Base-by-base conservation (phyloP, 2,888 invertebrate genomes). In the Carterocephalus palaemon region DNA sequence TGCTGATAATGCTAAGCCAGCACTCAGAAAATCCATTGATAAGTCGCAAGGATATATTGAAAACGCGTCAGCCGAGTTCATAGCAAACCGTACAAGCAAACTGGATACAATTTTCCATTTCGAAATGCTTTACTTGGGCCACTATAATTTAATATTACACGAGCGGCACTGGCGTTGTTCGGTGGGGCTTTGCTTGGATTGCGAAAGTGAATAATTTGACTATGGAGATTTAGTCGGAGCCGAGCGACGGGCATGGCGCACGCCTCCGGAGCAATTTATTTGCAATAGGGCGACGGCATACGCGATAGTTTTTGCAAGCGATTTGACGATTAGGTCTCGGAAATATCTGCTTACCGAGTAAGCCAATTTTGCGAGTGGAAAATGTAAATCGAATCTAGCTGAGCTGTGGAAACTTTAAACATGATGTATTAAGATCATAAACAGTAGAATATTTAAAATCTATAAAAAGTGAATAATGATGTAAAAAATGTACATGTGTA, bases 141-240 rank as follows among this genome's bases (percentile, higher is more conserved):
- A 76, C 80, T 82, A 80, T 83, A 82, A 83, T 83, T 83, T 83
- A 84, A 84, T 84, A 83, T 82, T 82, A 82, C 81, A 81, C 73
- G 73, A 78, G 61, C 71, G 59, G 57, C 52, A 53, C 57, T 53
- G 60, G 64, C 62, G 59, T 67, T 63, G 75, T 67, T 67, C 67
- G 72, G 59, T 53, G 60, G 68, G 72, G 82, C 77, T 76, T 74
- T 77, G 71, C 70, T 72, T 57, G 80, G 79, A 76, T 82, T 79
- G 79, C 70, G 71, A 72, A 71, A 80, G 80, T 81, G 83, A 83
- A 80, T 84, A 84, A 84, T 84, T 83, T 81, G 75, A 80, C 75
- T 82, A 75, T 75, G 77, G 77, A 79, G 76, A 76, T 71, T 75
- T 64, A 60, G 67, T 59, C 60, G 46, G 59, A 56, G 52, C 59